Base-by-base conservation (phyloP, 2,888 invertebrate species). In the Hypolimnas misippus region DNA sequence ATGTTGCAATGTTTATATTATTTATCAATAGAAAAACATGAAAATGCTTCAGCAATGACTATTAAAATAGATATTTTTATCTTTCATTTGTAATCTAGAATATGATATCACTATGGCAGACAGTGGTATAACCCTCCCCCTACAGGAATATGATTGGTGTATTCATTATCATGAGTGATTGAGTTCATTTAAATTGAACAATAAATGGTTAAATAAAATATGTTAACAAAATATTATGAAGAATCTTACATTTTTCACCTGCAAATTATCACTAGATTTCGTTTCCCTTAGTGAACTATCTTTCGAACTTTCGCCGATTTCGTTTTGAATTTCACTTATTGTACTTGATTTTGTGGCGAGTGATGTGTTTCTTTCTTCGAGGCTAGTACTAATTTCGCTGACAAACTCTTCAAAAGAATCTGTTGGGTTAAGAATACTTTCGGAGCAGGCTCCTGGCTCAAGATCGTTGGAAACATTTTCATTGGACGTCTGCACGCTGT, bases 321-420 rank as follows among this genome's bases (percentile, higher is more conserved):
- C 93, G 73, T 92, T 93, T 72, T 93, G 93, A 67, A 94, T 94
- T 73, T 93, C 93, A 73, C 86, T 92, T 59, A 94, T 94, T 51
- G 93, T 94, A 74, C 93, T 92, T n/a, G 86, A 89, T 68, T 92
- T 93, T 33, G 88, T 87, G 56, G 88, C 88, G 67, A 94, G 89
- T 67, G 49, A 25, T 49, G 82, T 81, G 65, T 81, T 78, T n/a
- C 89, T 83, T 6, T 94, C 94, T 70, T 93, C 93, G 54, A 95
- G 92, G 75, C 93, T 93, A 8, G 94, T 93, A 75, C 93, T 94
- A 93, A 95, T 94, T 77, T 94, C 94, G 8, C 89, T 87, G 46
- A 94, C 94, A 73, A 95, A 94, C 72, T 95, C 95, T 70, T 95
- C 95, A 73, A 94, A 94, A 17, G 94, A 94, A 81, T 95, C 95